Evolutionary conservation across 2,888 invertebrate genomes (phyloP), one percentile per base, ranked within the genome.

Genomic region (Sericinus montela): DNA sequence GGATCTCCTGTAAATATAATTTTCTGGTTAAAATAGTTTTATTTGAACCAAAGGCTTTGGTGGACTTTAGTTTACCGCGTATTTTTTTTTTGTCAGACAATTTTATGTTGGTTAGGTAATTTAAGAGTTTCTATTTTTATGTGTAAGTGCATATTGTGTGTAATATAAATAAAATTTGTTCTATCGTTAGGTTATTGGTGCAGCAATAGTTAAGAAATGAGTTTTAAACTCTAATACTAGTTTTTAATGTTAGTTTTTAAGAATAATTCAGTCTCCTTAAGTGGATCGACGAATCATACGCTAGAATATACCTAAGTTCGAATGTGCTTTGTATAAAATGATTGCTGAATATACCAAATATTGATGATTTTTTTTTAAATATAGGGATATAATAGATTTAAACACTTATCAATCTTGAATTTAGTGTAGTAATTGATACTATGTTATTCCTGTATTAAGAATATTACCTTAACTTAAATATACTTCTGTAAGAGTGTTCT

Each of bases 241-340:
- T 36, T 63, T 55, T n/a, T n/a, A n/a, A n/a, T n/a, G 50, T 70
- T 70, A 65, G 67, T 63, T 51, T 39, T 60, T 63, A 61, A 59
- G 57, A 52, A 56, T 51, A 62, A 32, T 64, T 68, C 67, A 62
- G 81, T 82, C 77, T 80, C 80, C 81, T 54, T 54, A 1, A 48
- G 11, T 55, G 80, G 84, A 78, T 77, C 36, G 77, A 85, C 76
- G 63, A 75, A 78, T 86, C 88, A 88, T 88, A 87, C 86, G 88
- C 88, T 88, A 88, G 88, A 86, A 83, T 84, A 83, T 80, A 85
- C 88, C 88, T 86, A 88, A 88, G 88, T 81, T 72, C 63, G 60
- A 78, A 68, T 67, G 64, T 76, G 86, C 86, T 87, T 85, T 88
- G 86, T 88, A 88, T 68, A 80, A 58, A 60, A 38, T 60, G 64